These are phyloP conservation scores for Stenopsyche tienmushanensis DNA, from an alignment of 1,140 invertebrate genomes.

Conservation along the genomic window DNA sequence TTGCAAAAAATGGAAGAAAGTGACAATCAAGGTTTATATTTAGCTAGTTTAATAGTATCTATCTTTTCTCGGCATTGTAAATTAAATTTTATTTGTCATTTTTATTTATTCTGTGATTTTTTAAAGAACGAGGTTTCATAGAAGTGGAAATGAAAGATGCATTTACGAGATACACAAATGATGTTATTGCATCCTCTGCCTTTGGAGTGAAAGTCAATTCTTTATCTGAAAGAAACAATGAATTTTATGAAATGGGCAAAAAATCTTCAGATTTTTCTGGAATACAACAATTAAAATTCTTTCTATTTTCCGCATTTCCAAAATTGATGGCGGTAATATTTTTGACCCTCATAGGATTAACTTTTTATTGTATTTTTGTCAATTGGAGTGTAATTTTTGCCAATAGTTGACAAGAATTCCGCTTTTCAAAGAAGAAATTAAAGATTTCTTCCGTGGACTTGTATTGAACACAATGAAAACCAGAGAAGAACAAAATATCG, in stretches of 20 bases:
- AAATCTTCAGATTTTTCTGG: background rate
- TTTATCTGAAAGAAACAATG: slow-evolving; percentile 44
- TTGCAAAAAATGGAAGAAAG: slow-evolving; percentile 26
- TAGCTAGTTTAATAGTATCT: background rate
- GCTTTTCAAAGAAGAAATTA: slow-evolving; percentile 2
- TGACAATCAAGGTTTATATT: slow-evolving; percentile 3
- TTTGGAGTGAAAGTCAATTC: slow-evolving; percentile 44
- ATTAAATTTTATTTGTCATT: too few relatives aligned
- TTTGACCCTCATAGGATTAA: too few relatives aligned
- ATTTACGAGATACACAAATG: slow-evolving; percentile 13
- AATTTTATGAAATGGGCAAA: slow-evolving; percentile 44
- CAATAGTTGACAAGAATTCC: background rate
- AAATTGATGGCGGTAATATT: background rate
- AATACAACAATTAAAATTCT: background rate
- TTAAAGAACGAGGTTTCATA: slow-evolving; percentile 23
- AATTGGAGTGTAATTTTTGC: background rate
- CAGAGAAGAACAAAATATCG: slow-evolving; percentile 39
- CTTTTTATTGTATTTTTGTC: too few relatives aligned
- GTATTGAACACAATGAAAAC: slow-evolving; percentile 38
- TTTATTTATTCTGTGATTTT: background rate
- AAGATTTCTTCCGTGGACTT: slow-evolving; percentile 42
- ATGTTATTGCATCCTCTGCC: slow-evolving; percentile 33
- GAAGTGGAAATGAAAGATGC: slow-evolving; percentile 20
- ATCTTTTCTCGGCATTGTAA: background rate
- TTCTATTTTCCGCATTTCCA: background rate